Evolutionary conservation across 2,888 invertebrate genomes (phyloP).

Genomic region (Pomacea canaliculata): DNA sequence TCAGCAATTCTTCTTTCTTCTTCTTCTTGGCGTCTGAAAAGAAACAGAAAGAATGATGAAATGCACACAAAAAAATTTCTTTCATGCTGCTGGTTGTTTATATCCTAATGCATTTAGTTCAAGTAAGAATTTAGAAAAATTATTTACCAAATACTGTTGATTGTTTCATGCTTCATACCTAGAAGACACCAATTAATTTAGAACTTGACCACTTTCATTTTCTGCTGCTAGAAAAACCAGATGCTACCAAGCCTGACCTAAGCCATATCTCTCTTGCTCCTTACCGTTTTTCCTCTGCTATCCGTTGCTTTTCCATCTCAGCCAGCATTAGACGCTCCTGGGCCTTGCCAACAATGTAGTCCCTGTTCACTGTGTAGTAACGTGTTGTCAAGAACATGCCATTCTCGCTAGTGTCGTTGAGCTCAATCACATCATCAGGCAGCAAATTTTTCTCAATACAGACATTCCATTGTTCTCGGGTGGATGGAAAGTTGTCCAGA

Average conservation of each 20-base stretch:
- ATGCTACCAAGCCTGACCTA: too few species aligned
- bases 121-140: not conserved
- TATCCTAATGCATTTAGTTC: not conserved
- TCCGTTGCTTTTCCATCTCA: slow-evolving; percentile 45
- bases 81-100: too few species aligned
- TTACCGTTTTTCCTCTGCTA: slow-evolving; percentile 61
- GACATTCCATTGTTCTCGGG: slow-evolving; percentile 66
- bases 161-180: not conserved
- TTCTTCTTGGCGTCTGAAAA: slow-evolving; percentile 40
- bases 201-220: not conserved
- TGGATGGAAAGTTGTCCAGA: slow-evolving; percentile 67
- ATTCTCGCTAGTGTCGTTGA: slow-evolving; percentile 60
- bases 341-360: slow-evolving; percentile 56
- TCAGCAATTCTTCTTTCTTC: slow-evolving; percentile 46
- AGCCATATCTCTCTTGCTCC: slow-evolving; percentile 2
- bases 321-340: slow-evolving; percentile 52
- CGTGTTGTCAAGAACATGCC: slow-evolving; percentile 58
- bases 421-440: slow-evolving; percentile 67
- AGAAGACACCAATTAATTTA: not conserved
- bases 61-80: too few species aligned
- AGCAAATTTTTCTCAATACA: slow-evolving; percentile 64
- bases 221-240: too few species aligned
- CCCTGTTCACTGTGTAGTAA: slow-evolving; percentile 59
- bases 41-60: too few species aligned
- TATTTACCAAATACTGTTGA: not conserved